phyloP scores from a whole-genome alignment of 2,113 vertebrate species.

The Tragelaphus strepsiceros region DNA sequence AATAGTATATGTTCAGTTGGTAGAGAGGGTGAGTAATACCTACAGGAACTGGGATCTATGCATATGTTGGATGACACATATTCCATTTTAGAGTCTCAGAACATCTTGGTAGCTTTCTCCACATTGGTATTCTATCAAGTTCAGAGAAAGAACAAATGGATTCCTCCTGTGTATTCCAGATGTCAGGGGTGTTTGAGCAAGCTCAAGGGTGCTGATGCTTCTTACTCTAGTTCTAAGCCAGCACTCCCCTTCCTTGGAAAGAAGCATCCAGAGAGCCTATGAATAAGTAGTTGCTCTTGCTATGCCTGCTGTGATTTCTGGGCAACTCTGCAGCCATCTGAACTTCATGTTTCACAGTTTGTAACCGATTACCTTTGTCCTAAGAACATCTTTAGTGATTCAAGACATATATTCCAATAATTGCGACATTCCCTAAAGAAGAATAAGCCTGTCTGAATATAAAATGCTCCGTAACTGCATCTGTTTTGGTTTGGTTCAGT shows the following conservation, averaged over 20 bases:
- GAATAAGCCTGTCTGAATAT: neutral
- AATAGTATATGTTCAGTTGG: neutral
- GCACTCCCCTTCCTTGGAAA: neutral
- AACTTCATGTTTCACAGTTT: neutral
- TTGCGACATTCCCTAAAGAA: neutral
- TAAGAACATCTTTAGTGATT: neutral
- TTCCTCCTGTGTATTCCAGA: neutral
- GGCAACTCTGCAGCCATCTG: neutral
- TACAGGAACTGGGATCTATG: neutral
- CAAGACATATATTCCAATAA: neutral
- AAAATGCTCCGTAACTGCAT: conserved; percentile 7
- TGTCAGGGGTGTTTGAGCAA: conserved; percentile 2
- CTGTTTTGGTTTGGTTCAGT: conserved; percentile 12
- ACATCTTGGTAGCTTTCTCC: neutral
- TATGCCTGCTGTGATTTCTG: neutral
- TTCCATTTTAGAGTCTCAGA: conserved; percentile 8
- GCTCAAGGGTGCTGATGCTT: neutral
- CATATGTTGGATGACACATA: neutral
- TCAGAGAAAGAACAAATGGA: neutral
- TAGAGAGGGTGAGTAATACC: neutral
- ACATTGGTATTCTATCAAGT: neutral
- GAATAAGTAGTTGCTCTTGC: neutral
- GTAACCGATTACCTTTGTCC: neutral
- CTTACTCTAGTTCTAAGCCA: neutral
- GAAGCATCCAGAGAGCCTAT: neutral